These are phyloP conservation scores for Lucifuga dentata DNA, from an alignment of 2,113 vertebrate species.

Conservation along the genomic window DNA sequence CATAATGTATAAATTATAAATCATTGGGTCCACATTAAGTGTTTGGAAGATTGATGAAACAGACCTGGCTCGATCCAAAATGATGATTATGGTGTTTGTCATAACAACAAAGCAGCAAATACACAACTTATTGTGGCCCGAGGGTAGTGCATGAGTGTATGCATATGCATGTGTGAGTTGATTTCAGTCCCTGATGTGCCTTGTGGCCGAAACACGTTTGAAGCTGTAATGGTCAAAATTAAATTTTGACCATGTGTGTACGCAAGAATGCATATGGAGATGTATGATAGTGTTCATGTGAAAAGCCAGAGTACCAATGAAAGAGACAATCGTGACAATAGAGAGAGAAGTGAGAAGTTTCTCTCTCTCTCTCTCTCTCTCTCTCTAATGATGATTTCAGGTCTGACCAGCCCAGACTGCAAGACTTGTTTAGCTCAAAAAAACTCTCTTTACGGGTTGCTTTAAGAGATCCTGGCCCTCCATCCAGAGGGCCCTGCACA, in stretches of 20 bases:
- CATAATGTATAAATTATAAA: constrained; percentile 52
- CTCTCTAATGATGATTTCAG: constrained; percentile 21
- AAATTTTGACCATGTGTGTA: constrained; percentile 3
- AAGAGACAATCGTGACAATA: constrained; percentile 22
- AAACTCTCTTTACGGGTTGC: constrained; percentile 45
- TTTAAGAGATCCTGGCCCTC: constrained; percentile 47
- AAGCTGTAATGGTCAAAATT: constrained; percentile 22
- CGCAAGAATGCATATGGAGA: constrained; percentile 32
- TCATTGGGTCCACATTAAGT: constrained; percentile 41
- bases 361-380: constrained; percentile 2
- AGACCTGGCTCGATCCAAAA: constrained; percentile 36
- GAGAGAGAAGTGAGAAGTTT: too few relatives aligned
- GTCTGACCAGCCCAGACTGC: constrained; percentile 36
- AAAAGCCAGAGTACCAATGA: constrained; percentile 17
- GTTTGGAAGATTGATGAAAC: constrained; percentile 42
- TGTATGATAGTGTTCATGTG: constrained; percentile 11
- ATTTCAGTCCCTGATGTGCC: background rate
- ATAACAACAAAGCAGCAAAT: constrained; percentile 51
- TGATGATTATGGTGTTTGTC: constrained; percentile 46
- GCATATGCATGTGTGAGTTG: constrained; percentile 16
- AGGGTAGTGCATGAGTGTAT: constrained; percentile 2
- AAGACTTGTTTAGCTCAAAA: constrained; percentile 32
- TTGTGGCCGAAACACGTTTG: constrained; percentile 47
- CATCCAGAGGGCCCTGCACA: constrained; percentile 39
- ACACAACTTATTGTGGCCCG: constrained; percentile 21